Evolutionary conservation across 2,113 vertebrate species (phyloP), one percentile per base, ranked within the genome.

Genomic region (Datnioides undecimradiatus): DNA sequence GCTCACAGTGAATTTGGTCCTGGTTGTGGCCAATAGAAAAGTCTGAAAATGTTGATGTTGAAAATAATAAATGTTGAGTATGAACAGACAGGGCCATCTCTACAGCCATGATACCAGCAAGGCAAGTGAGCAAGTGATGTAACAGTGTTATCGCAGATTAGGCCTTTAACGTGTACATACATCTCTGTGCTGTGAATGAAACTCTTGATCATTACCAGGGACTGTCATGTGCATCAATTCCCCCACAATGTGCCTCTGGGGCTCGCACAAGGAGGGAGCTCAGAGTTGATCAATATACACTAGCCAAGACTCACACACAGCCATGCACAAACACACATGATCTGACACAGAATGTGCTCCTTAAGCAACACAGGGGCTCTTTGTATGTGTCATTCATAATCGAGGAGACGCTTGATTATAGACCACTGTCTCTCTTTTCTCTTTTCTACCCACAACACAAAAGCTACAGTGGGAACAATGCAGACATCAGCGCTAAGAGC

Each of bases 311-410:
- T 75, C 72, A 45, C 66, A 77, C 67, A 63, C 70, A 64, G 36
- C 7, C 57, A 21, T 11, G 8, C 62, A 62, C 80, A 75, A 57
- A 83, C 71, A 71, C 80, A 78, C 88, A 73, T 73, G 62, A 86
- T 76, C 70, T 34, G 57, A 77, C 54, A 78, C 62, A 64, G 23
- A 84, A 74, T 40, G 25, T 19, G 6, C 52, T 79, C 45, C 73
- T 77, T 51, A 43, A 27, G 65, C 73, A 83, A 79, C 84, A 86
- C 73, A 79, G 81, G 66, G 68, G 43, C 74, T 80, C 79, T 91
- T 88, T 91, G 90, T 88, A 51, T 31, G 79, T 54, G 86, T 79
- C 69, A 84, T 92, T 92, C 64, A 88, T 78, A 80, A 90, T 71
- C 29, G 27, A 83, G 84, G 40, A 80, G 79, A 80, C 17, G 69